Evolutionary conservation across 2,888 invertebrate species (phyloP), one percentile per base, ranked within the genome.

Genomic region (Pseudococcus longispinus): DNA sequence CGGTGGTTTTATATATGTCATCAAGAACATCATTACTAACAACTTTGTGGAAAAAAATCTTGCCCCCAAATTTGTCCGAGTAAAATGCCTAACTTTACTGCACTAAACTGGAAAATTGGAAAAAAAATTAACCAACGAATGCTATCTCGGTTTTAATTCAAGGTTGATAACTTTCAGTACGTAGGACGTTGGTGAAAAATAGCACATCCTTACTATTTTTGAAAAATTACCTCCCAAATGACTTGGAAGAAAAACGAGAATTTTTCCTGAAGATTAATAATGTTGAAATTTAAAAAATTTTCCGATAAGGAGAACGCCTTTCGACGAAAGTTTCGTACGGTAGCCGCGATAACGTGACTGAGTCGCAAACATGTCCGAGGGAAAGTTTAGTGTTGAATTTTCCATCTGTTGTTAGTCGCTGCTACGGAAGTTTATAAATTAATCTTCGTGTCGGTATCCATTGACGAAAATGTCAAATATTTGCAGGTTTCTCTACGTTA

Each of bases 201-300:
- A 23, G 23, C 23, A 9, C 29, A 29, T 0, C 8, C 26, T n/a
- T 11, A 70, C 5, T 29, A 70, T 70, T 70, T 29, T 70, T 70
- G 29, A 70, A 70, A 70, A 70, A 70, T 4, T 70, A 70, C 29
- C 29, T 4, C 1, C 70, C 1, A 0, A 65, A 18, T 13, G 29
- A 29, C 70, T 1, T 18, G 29, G 6, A 70, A 70, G 32, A 37
- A 13, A 42, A 80, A 80, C 42, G 77, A 80, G 29, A 18, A 29
- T 70, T 80, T 80, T 42, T 42, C 5, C 20, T 20, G 20, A 80
- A 80, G 42, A 80, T 80, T 80, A 80, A 80, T 80, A 37, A 29
- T 9, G 20, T 42, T 29, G 18, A 80, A 37, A 80, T 80, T 18
- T 80, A 11, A 3, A n/a, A 80, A 80, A 42, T 20, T 23, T 80